These are phyloP conservation scores for Tenthredo distinguenda DNA, from an alignment of 2,888 invertebrate species.

Conservation along the genomic window DNA sequence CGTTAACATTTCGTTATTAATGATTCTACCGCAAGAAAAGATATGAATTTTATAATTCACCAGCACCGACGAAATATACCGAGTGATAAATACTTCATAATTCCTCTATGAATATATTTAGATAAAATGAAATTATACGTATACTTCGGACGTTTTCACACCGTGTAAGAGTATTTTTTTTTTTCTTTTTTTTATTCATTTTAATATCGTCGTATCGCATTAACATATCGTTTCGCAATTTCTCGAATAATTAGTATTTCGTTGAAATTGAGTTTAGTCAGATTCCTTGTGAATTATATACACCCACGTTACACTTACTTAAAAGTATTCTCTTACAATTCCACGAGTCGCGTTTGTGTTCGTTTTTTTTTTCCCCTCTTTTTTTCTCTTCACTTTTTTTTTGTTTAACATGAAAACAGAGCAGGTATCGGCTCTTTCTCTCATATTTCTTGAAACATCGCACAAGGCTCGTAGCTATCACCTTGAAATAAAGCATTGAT, in stretches of 20 bases:
- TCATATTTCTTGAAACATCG: constrained; percentile 43
- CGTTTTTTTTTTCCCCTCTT: background rate
- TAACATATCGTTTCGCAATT: background rate
- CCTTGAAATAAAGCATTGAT: constrained; percentile 31
- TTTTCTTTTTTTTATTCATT: background rate
- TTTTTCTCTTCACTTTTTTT: background rate
- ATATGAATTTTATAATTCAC: background rate
- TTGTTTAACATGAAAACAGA: background rate
- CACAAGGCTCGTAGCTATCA: background rate
- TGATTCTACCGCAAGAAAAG: background rate
- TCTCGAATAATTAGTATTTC: constrained; percentile 9
- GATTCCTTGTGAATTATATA: background rate
- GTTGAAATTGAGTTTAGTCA: background rate
- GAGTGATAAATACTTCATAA: too few species aligned
- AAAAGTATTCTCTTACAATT: constrained; percentile 37
- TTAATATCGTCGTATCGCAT: background rate
- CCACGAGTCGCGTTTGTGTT: background rate
- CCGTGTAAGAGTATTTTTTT: too few species aligned
- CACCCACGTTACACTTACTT: background rate
- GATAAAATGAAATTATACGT: too few species aligned
- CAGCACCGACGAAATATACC: too few species aligned
- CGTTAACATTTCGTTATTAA: background rate
- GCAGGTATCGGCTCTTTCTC: constrained; percentile 28
- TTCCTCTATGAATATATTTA: too few species aligned
- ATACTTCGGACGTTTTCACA: too few species aligned